Evolutionary conservation across 2,888 invertebrate species (phyloP).

Genomic region (Acanthopleura granulata): DNA sequence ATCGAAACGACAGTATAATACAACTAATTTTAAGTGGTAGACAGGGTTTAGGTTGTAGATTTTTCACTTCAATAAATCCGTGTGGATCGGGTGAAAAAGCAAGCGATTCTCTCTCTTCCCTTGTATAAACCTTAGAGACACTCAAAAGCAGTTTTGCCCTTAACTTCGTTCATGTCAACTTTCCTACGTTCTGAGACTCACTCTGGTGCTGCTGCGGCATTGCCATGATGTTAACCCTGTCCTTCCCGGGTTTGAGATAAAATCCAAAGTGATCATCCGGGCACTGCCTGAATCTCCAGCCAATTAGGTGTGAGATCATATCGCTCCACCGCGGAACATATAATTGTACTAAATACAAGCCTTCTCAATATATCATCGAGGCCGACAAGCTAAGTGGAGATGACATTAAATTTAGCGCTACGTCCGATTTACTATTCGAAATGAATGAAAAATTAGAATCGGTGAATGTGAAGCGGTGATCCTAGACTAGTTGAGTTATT

Average conservation of each 20-base stretch:
- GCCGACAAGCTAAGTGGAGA: neutral
- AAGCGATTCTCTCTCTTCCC: too few species aligned
- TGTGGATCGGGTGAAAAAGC: too few species aligned
- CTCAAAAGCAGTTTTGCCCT: too few species aligned
- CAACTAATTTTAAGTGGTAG: constrained; percentile 18
- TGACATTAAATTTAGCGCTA: constrained; percentile 17
- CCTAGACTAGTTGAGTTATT: neutral
- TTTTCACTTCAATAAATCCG: constrained; percentile 3
- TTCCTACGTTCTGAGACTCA: too few species aligned
- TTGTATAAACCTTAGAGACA: too few species aligned
- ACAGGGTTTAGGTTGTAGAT: constrained; percentile 7
- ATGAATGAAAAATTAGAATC: neutral
- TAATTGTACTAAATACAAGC: neutral
- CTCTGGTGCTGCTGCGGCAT: too few species aligned
- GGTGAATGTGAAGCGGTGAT: neutral
- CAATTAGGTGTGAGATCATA: neutral
- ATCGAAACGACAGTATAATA: constrained; percentile 16
- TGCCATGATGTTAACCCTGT: neutral
- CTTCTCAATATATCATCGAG: neutral
- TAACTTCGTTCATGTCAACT: too few species aligned
- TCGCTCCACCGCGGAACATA: neutral
- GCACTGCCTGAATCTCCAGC: neutral
- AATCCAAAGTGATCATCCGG: too few species aligned
- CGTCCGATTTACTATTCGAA: neutral
- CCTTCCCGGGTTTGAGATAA: neutral